A percentile compares a stretch with the other conserved stretches of the same genome.
These are phyloP conservation scores for Rhineura floridana DNA, from an alignment of 2,113 vertebrate genomes.

Conservation along the genomic window DNA sequence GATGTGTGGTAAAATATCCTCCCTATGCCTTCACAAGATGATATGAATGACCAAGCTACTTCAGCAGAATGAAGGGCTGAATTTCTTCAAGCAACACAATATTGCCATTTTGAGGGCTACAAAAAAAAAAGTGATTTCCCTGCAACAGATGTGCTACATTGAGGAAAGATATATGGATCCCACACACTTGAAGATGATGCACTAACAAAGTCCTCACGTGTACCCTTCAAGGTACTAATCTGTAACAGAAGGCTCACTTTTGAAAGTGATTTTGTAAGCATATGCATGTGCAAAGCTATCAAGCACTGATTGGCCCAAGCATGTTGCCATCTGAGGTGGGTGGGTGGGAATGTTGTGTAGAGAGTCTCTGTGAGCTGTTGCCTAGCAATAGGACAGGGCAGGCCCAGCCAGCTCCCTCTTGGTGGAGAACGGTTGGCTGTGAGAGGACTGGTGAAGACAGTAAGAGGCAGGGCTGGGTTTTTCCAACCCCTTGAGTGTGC, in stretches of 20 bases:
- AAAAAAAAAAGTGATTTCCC: background rate
- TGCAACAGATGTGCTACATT: background rate
- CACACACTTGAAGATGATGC: background rate
- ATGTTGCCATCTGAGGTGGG: background rate
- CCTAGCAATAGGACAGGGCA: slow-evolving; percentile 7
- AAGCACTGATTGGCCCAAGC: background rate
- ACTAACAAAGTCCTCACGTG: background rate
- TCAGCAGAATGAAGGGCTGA: background rate
- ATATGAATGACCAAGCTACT: background rate
- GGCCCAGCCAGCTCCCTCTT: background rate
- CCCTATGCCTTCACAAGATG: background rate
- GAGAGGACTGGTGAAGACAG: background rate
- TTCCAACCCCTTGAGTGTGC: background rate
- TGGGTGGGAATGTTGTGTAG: background rate
- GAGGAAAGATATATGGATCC: background rate
- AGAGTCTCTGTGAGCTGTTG: slow-evolving; percentile 11
- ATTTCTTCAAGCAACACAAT: background rate
- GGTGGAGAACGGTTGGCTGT: background rate
- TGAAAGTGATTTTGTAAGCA: background rate
- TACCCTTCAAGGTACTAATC: background rate
- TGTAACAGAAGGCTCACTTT: background rate
- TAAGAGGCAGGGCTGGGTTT: background rate
- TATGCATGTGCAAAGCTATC: background rate
- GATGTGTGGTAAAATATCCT: background rate
- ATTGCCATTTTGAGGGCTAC: background rate